A percentile compares a stretch with the other conserved stretches of the same genome.
Evolutionary conservation across 2,797 vertebrate genomes (phyloP).

Genomic region (Danio aesculapii): DNA sequence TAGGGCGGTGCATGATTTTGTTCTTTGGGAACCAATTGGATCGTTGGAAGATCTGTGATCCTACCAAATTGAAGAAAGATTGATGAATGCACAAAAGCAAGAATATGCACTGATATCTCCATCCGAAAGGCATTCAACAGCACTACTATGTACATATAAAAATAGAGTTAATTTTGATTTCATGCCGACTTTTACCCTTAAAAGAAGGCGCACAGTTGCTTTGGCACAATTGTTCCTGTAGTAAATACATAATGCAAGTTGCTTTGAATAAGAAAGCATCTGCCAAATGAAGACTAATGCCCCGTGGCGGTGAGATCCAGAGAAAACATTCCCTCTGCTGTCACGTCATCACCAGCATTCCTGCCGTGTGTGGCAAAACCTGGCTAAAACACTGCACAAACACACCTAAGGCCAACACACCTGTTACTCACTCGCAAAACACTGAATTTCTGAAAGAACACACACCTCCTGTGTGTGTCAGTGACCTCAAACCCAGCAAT

Average conservation of each 20-base stretch:
- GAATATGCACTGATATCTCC: too few relatives aligned
- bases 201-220: neutral
- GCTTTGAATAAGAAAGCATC: slow-evolving; percentile 2
- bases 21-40: too few relatives aligned
- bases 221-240: neutral
- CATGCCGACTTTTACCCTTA: neutral
- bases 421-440: slow-evolving; percentile 36
- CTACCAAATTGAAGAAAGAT: too few relatives aligned
- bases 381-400: slow-evolving; percentile 73
- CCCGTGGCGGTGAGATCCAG: slow-evolving; percentile 68
- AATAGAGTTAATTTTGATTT: too few relatives aligned
- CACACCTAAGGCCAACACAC: slow-evolving; percentile 73
- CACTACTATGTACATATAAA: too few relatives aligned
- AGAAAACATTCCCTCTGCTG: slow-evolving; percentile 73
- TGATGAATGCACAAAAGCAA: too few relatives aligned
- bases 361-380: slow-evolving; percentile 73
- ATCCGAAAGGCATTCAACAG: too few relatives aligned
- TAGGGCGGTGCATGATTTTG: too few relatives aligned
- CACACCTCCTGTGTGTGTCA: neutral
- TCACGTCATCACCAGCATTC: slow-evolving; percentile 75
- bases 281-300: slow-evolving; percentile 36
- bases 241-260: neutral
- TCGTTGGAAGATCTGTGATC: too few relatives aligned
- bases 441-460: neutral
- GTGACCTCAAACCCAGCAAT: slow-evolving; percentile 6